Evolutionary conservation across 2,888 invertebrate species (phyloP).

Genomic region (Homarus gammarus): DNA sequence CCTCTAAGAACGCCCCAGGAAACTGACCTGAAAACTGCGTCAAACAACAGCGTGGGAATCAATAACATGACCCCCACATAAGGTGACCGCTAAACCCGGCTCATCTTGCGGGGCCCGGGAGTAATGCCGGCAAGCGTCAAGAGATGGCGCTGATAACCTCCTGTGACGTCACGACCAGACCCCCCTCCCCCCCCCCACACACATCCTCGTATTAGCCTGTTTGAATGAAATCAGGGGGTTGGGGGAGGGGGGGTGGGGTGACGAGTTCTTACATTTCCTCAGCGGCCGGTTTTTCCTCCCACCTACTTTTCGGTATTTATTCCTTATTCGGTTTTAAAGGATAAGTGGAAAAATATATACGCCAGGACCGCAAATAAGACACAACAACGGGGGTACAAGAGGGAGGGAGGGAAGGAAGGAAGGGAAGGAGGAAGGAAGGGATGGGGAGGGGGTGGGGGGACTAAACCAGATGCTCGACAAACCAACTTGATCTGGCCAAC

Average conservation of each 20-base stretch:
- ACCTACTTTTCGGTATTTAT: too few species aligned
- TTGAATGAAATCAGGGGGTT: constrained; percentile 35
- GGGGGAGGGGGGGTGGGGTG: too few species aligned
- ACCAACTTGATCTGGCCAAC: not conserved
- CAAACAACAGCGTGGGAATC: constrained; percentile 30
- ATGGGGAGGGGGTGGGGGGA: not conserved
- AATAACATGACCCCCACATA: constrained; percentile 33
- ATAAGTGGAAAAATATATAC: too few species aligned
- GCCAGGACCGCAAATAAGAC: too few species aligned
- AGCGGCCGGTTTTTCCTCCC: not conserved
- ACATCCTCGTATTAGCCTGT: constrained; percentile 13
- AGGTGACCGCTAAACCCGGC: constrained; percentile 28
- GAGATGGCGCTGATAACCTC: constrained; percentile 32
- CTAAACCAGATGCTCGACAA: not conserved
- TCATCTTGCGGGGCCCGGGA: constrained; percentile 30
- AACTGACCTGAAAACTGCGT: not conserved
- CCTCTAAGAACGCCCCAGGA: too few species aligned
- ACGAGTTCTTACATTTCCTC: too few species aligned
- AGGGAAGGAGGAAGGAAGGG: not conserved
- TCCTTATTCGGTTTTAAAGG: too few species aligned
- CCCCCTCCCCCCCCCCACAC: not conserved
- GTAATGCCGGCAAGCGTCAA: constrained; percentile 16
- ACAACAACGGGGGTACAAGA: too few species aligned
- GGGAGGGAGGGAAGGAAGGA: not conserved
- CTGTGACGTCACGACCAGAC: constrained; percentile 21